Base-by-base conservation (phyloP, 2,797 vertebrate genomes). In the Anas bernieri region DNA sequence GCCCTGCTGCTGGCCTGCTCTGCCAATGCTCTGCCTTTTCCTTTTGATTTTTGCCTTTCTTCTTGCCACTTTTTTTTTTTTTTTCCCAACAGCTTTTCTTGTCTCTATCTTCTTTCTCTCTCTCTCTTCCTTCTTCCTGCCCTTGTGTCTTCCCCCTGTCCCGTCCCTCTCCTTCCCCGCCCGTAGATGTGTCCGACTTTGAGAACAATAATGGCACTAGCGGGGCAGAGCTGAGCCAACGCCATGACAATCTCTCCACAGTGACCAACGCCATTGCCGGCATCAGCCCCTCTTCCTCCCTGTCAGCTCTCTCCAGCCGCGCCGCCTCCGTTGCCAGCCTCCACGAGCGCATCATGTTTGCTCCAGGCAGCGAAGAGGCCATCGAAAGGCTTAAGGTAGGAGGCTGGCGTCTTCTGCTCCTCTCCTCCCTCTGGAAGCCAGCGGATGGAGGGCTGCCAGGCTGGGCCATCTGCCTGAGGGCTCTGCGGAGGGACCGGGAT, bases 191-290 rank as follows among this genome's bases (percentile, higher is more conserved):
- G 96, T 98, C 98, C 96, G 98, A 99, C 98, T 96, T 98, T 98
- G 98, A 98, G 98, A 99, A 99, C 98, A 98, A 98, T 98, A 98
- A 98, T 97, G 97, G 96, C 98, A 98, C 94, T 97, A 72, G 89
- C 81, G 56, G 96, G 97, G 62, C 81, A 84, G 98, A 98, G 98
- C 97, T 98, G 98, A 99, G 98, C 98, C 98, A 98, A 98, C 98
- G 97, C 96, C 96, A 97, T 98, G 98, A 98, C 99, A 98, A 98
- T 99, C 98, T 99, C 98, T 99, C 98, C 99, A 99, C 99, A 99
- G 99, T 99, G 98, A 99, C 99, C 98, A 99, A 99, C 75, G 98
- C 99, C 96, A 99, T 99, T 94, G 99, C 99, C 22, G 99, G 99
- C 96, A 99, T 99, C 98, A 99, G 99, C 93, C 99, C 99, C 77